Evolutionary conservation across 2,113 vertebrate species (phyloP), one percentile per base, ranked within the genome.

Genomic region (Origma solitaria): DNA sequence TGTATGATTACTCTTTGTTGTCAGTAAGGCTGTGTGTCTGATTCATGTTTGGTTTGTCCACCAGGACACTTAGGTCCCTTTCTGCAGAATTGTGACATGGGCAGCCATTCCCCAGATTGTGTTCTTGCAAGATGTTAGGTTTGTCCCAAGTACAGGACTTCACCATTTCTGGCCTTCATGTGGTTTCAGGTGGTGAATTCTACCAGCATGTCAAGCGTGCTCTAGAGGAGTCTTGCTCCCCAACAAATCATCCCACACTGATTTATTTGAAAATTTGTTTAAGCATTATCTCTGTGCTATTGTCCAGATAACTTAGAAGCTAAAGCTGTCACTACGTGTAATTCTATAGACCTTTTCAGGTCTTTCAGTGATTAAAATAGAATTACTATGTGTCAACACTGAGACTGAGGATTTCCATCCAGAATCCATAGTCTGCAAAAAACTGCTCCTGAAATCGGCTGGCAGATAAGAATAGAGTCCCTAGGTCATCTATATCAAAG

Each of bases 321-420:
- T 86, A 80, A 80, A 64, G 40, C 27, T 30, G 22, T 53, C 16
- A 4, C 18, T 35, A 20, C 1, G 0, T 90, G 65, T 69, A 38
- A 20, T 73, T 77, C 37, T 35, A 0, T 24, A 66, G 64, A 61
- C 11, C 2, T 66, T 77, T 82, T 57, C 51, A 85, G 27, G 73
- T 53, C n/a, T 14, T n/a, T n/a, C n/a, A 65, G 21, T 73, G n/a
- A 49, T 73, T 44, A 38, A 81, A 90, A 47, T 38, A 10, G 9
- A 56, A 49, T 60, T 56, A 31, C 40, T 60, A 0, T 1, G 0
- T n/a, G 17, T 81, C 42, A 28, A 10, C 49, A 24, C 1, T 61
- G 51, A 78, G 38, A 65, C 78, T 54, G 64, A 72, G 53, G 11
- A 64, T 89, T 80, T 68, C 53, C 6, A 15, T 40, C 20, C 44